phyloP scores from a whole-genome alignment of 2,113 vertebrate species.

The Sinocyclocheilus maitianheensis region DNA sequence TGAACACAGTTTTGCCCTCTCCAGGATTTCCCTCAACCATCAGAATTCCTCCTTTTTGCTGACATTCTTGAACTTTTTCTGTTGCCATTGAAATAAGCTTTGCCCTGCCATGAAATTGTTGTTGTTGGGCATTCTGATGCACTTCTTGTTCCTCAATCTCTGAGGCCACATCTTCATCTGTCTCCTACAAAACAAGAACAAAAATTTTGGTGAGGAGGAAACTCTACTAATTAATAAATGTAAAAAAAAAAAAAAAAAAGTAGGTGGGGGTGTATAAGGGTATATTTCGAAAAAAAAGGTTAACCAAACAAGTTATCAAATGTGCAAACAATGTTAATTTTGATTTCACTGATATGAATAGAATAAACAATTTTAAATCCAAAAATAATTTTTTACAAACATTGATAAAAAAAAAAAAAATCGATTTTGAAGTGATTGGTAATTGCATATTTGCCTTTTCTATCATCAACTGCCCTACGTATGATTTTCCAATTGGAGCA shows the following conservation, averaged over 20 bases:
- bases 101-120: conserved; percentile 71
- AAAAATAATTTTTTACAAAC: not conserved
- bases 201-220: not conserved
- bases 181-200: conserved; percentile 54
- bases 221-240: not conserved
- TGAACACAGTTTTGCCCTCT: conserved; percentile 85
- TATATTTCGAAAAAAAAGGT: not conserved
- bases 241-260: not conserved
- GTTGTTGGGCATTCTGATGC: conserved; percentile 74
- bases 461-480: not conserved
- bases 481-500: too few relatives aligned
- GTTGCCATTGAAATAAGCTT: conserved; percentile 67
- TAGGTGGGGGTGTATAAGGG: too few relatives aligned
- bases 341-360: not conserved
- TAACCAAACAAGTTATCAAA: too few relatives aligned
- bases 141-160: conserved; percentile 71
- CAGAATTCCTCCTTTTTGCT: conserved; percentile 71
- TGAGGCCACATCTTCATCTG: conserved; percentile 52
- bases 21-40: conserved; percentile 77
- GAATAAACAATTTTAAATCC: not conserved
- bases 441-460: not conserved
- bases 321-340: too few relatives aligned
- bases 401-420: not conserved
- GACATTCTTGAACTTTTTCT: conserved; percentile 63
- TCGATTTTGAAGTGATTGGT: too few relatives aligned